Evolutionary conservation across 2,113 vertebrate species (phyloP), one percentile per base, ranked within the genome.

Genomic region (Xenopus tropicalis): DNA sequence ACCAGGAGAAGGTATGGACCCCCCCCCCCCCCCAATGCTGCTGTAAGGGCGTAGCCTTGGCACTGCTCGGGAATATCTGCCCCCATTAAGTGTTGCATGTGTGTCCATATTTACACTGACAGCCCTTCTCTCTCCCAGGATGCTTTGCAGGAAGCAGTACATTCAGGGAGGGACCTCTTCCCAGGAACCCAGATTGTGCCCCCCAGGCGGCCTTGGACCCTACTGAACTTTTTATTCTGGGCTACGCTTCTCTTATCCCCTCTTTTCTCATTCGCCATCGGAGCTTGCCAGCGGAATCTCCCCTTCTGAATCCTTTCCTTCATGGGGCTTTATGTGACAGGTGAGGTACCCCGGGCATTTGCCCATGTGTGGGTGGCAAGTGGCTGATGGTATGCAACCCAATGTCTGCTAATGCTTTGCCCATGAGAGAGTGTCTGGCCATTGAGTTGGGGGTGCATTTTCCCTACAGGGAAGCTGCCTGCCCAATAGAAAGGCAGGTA

Each of bases 221-320:
- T 99, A 72, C 87, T 99, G 21, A 99, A 99, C 83, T 98, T 98
- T 81, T 83, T 98, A 65, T 96, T 92, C 86, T 99, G 97, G 97
- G 96, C 96, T 79, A 94, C 93, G 0, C 51, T 98, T 44, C 92
- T 99, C 57, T 94, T 99, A 10, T 98, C 96, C 0, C 97, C 96
- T 7, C 95, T 99, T 54, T 94, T 98, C 86, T 95, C 92, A 10
- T 98, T 98, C 62, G 94, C 91, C 62, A 90, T 92, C 52, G 96
- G 94, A 11, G 93, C 94, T 89, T 14, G 91, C 96, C 84, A 99
- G 97, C 10, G 97, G 97, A 66, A 37, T 99, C 97, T 7, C 96
- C 95, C 1, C 90, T 98, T 23, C 93, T 97, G 77, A n/a, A 99
- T 99, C 85, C 90, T 98, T 70, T 90, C 91, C 11, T 98, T 99